Conservation (phyloP, 2,888 invertebrate species). For the Unio delphinus region DNA sequence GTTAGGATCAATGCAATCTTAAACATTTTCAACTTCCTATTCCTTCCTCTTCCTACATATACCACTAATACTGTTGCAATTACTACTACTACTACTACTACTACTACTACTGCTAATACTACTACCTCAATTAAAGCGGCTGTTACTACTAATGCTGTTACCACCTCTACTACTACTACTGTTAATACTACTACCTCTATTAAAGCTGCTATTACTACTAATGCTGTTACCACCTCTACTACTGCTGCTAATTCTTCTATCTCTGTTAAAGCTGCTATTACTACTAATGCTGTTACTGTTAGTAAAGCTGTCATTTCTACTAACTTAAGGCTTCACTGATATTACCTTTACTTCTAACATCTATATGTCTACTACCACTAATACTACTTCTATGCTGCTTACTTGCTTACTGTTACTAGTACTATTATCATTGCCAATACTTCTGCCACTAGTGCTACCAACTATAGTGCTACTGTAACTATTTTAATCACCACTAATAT, state of each 20-base stretch:
- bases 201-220: neutral
- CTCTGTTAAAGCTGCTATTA: neutral
- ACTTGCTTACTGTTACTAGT: slow-evolving; percentile 26
- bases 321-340: slow-evolving; percentile 7
- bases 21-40: no score
- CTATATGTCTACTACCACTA: slow-evolving; percentile 27
- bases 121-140: no score
- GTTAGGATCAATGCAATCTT: no score
- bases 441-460: slow-evolving; percentile 27
- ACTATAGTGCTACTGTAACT: slow-evolving; percentile 28
- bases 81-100: no score
- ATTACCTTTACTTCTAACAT: slow-evolving; percentile 11
- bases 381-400: slow-evolving; percentile 31
- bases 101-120: no score
- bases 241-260: slow-evolving; percentile 26
- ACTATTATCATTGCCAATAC: slow-evolving; percentile 25
- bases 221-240: slow-evolving; percentile 8
- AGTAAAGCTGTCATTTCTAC: slow-evolving; percentile 26
- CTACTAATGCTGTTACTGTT: slow-evolving; percentile 11
- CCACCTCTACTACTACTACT: no score
- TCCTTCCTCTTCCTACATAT: no score
- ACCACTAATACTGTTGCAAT: no score
- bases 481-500: slow-evolving; percentile 26
- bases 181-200: slow-evolving; percentile 2
- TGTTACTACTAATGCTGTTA: no score